These are phyloP conservation scores for Pterocles gutturalis DNA, from an alignment of 2,113 vertebrate genomes.

Conservation along the genomic window DNA sequence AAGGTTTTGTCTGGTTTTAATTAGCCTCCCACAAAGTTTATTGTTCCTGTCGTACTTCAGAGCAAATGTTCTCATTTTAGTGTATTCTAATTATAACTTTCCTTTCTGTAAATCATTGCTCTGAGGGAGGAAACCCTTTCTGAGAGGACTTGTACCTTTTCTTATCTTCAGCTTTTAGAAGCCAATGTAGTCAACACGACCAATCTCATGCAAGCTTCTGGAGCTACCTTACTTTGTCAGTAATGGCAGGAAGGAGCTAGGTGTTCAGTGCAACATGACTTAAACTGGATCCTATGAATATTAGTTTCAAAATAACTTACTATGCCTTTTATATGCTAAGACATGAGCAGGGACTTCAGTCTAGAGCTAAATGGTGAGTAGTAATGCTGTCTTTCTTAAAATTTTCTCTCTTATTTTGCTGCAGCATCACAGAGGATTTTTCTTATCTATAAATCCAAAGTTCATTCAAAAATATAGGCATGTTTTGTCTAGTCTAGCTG, in stretches of 20 bases:
- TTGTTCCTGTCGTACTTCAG: background rate
- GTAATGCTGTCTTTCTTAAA: background rate
- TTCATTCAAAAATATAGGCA: background rate
- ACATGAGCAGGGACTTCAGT: background rate
- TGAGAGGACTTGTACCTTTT: background rate
- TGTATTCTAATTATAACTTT: background rate
- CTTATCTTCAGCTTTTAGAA: background rate
- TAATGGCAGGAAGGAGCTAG: background rate
- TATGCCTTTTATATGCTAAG: background rate
- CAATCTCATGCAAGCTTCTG: background rate
- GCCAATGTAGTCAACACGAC: background rate
- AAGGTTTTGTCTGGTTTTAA: background rate
- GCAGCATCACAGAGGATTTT: background rate
- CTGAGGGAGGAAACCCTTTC: background rate
- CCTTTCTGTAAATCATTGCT: background rate
- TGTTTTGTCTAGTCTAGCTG: background rate
- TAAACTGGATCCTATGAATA: background rate
- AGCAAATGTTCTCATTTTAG: background rate
- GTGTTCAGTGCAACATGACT: background rate
- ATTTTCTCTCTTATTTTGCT: background rate
- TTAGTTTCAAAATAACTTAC: background rate
- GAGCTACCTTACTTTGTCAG: background rate
- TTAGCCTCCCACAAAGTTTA: background rate
- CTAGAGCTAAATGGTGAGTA: background rate
- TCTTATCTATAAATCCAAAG: background rate